phyloP scores from a whole-genome alignment of 1,140 invertebrate genomes.

The Heliconius nattereri region DNA sequence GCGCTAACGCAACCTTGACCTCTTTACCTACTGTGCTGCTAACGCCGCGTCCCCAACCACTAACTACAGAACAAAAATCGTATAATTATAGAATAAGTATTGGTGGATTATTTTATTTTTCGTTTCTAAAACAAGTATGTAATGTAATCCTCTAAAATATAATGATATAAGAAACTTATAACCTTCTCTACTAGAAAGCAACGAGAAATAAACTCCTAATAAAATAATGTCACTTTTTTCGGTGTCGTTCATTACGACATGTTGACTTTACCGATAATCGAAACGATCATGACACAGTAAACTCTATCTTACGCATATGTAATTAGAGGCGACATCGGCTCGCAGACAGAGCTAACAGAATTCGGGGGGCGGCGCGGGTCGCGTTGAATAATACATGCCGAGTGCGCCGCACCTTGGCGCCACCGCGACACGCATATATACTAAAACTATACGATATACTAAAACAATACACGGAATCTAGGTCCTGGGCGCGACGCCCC shows the following conservation, averaged over 20 bases:
- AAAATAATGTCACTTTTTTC: conserved; percentile 37
- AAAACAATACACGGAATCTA: conserved; percentile 51
- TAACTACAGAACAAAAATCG: background rate
- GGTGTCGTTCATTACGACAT: conserved; percentile 44
- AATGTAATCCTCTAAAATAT: background rate
- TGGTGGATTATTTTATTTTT: background rate
- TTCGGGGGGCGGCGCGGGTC: conserved; percentile 68
- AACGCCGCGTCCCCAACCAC: conserved; percentile 27
- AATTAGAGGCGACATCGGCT: conserved; percentile 60
- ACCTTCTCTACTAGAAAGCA: background rate
- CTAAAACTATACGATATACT: conserved; percentile 49
- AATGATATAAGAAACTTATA: background rate
- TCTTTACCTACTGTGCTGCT: conserved; percentile 52
- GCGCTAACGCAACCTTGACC: conserved; percentile 71
- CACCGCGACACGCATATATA: conserved; percentile 44
- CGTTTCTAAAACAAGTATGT: background rate
- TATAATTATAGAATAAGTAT: background rate
- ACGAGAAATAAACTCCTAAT: conserved; percentile 10
- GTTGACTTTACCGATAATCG: conserved; percentile 60
- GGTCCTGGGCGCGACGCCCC: conserved; percentile 41
- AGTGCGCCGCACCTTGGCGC: conserved; percentile 50
- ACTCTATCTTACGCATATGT: conserved; percentile 65
- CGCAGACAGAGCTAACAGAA: conserved; percentile 61
- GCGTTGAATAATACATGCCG: conserved; percentile 73
- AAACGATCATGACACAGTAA: conserved; percentile 61